phyloP scores from a whole-genome alignment of 2,113 vertebrate species.

The Apeltes quadracus region DNA sequence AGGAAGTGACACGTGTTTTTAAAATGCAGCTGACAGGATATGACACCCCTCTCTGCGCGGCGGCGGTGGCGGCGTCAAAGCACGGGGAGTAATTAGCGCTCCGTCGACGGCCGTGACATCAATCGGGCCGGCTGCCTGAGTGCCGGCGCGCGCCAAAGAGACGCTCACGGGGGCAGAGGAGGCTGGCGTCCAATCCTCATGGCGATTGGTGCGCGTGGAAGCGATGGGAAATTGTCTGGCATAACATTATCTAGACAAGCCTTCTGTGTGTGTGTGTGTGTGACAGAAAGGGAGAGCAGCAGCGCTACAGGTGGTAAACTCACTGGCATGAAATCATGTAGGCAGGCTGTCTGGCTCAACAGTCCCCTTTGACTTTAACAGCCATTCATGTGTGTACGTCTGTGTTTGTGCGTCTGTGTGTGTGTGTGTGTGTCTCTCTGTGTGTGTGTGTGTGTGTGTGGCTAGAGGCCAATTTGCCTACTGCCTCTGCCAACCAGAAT shows the following conservation, averaged over 20 bases:
- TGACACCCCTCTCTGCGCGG: slow-evolving; percentile 81
- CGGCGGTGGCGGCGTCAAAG: slow-evolving; percentile 55
- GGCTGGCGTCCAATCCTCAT: slow-evolving; percentile 41
- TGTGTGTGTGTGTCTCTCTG: slow-evolving; percentile 26
- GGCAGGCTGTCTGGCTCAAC: slow-evolving; percentile 59
- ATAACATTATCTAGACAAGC: slow-evolving; percentile 74
- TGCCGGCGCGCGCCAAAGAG: slow-evolving; percentile 31
- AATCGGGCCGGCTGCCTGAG: slow-evolving; percentile 71
- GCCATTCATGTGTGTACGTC: slow-evolving; percentile 28
- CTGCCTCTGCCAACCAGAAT: slow-evolving; percentile 32
- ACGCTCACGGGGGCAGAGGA: slow-evolving; percentile 35
- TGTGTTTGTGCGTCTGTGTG: slow-evolving; percentile 26
- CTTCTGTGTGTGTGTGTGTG: slow-evolving; percentile 22
- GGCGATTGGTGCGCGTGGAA: slow-evolving; percentile 32
- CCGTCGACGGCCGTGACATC: slow-evolving; percentile 72
- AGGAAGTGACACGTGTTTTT: slow-evolving; percentile 88
- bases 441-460: slow-evolving; percentile 31
- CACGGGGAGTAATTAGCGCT: slow-evolving; percentile 80
- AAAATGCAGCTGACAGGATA: slow-evolving; percentile 85
- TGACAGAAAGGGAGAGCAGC: slow-evolving; percentile 1
- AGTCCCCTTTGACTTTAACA: slow-evolving; percentile 45
- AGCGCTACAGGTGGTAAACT: slow-evolving; percentile 61
- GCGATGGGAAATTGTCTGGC: slow-evolving; percentile 53
- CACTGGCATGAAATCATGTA: slow-evolving; percentile 68
- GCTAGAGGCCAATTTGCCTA: slow-evolving; percentile 25